Conservation (phyloP, 1,140 invertebrate genomes). For the Papilio polytes region DNA sequence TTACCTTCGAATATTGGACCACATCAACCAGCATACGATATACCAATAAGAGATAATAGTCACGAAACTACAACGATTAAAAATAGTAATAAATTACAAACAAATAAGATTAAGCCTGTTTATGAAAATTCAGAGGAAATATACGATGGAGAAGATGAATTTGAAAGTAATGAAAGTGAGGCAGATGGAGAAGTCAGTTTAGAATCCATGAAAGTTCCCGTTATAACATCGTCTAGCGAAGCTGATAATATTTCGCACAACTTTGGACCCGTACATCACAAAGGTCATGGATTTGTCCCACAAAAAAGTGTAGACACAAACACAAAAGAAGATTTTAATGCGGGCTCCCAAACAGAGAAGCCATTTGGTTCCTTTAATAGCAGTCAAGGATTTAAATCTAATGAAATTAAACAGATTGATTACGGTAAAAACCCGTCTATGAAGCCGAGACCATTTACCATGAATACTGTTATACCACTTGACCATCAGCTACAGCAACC, state of each 20-base stretch:
- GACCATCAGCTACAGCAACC: slow-evolving; percentile 79
- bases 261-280: slow-evolving; percentile 50
- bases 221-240: slow-evolving; percentile 66
- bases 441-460: slow-evolving; percentile 79
- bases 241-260: slow-evolving; percentile 49
- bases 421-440: slow-evolving; percentile 58
- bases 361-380: slow-evolving; percentile 72
- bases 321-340: slow-evolving; percentile 61
- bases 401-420: slow-evolving; percentile 68
- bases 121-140: slow-evolving; percentile 79
- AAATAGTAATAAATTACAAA: slow-evolving; percentile 41
- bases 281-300: slow-evolving; percentile 53
- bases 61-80: slow-evolving; percentile 64
- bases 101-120: slow-evolving; percentile 62
- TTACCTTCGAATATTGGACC: slow-evolving; percentile 68
- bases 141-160: slow-evolving; percentile 72
- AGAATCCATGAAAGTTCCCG: slow-evolving; percentile 79
- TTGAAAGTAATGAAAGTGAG: slow-evolving; percentile 56
- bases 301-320: slow-evolving; percentile 30
- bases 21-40: slow-evolving; percentile 77
- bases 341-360: slow-evolving; percentile 81
- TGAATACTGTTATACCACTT: slow-evolving; percentile 63
- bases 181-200: slow-evolving; percentile 75
- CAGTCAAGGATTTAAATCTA: slow-evolving; percentile 55
- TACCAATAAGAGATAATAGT: slow-evolving; percentile 75